Base-by-base conservation (phyloP, 1,140 invertebrate genomes). In the Aphidius ervi region DNA sequence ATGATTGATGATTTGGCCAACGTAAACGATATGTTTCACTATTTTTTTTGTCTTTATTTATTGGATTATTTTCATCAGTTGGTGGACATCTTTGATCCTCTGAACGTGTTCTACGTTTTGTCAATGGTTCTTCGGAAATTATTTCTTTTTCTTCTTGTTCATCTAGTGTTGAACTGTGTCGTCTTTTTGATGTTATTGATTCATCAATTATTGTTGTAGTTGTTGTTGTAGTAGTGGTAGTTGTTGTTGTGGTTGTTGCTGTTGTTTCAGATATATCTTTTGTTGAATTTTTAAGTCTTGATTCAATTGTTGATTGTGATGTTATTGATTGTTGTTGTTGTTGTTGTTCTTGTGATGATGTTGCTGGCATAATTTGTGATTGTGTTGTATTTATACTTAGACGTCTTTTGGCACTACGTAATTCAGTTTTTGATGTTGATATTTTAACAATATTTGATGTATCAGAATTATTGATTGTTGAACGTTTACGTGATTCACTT, bases 41-140 rank as follows among this genome's bases (percentile, higher is more conserved):
- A 6, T 5, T 56, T 16, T 49, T 50, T 37, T 53, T 46, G 6
- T 37, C 65, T 52, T 76, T 69, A 68, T 75, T 80, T 1, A 69
- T 67, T 0, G 76, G 78, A 60, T 78, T 68, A 46, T 80, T 80
- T 53, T 80, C 78, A 10, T 79, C 76, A 1, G 70, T 69, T 31
- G 70, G 68, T 0, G 70, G 68, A 58, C 61, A 70, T 0, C 57
- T 58, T n/a, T 69, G 61, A 52, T 76, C 76, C 31, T 79, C 77
- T 0, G 77, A 79, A 3, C 77, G 68, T 0, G 78, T 79, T 39
- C 73, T 67, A 16, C 74, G 68, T 46, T 77, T 79, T 0, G 65
- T 45, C 8, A 64, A 70, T 0, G 69, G 59, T 23, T 78, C 75
- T 8, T 66, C 16, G 65, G 16, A 4, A 9, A n/a, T 31, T 40